phyloP scores from a whole-genome alignment of 2,888 invertebrate genomes.

The Altica lythri region DNA sequence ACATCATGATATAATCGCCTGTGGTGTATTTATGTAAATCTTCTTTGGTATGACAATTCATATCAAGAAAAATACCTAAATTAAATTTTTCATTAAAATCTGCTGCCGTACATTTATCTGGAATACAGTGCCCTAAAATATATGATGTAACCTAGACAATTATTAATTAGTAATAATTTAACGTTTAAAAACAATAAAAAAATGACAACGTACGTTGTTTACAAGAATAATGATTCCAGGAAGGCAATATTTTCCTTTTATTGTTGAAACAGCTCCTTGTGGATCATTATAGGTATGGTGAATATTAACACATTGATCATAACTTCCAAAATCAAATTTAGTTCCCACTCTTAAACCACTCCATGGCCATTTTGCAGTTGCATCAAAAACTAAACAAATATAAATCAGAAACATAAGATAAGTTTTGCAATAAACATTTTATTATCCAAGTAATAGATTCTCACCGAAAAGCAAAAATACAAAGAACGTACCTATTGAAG shows the following conservation, averaged over 20 bases:
- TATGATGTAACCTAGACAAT: no score
- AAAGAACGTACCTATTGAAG: no score
- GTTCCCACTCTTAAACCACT: conserved; percentile 27
- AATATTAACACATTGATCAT: conserved; percentile 41
- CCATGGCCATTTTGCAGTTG: conserved; percentile 41
- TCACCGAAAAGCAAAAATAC: no score
- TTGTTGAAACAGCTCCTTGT: neutral
- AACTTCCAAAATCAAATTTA: conserved; percentile 40
- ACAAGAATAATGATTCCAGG: conserved; percentile 24
- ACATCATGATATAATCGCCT: conserved; percentile 32
- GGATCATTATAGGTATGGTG: conserved; percentile 25
- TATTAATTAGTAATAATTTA: no score
- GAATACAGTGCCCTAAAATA: conserved; percentile 38
- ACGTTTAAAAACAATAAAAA: conserved; percentile 22
- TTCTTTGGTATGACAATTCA: conserved; percentile 35
- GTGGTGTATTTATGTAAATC: conserved; percentile 27
- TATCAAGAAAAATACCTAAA: conserved; percentile 23
- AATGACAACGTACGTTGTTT: no score
- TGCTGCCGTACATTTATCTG: conserved; percentile 47
- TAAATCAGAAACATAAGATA: no score
- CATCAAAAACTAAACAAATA: conserved; percentile 40
- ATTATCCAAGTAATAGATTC: no score
- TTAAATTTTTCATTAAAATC: conserved; percentile 23
- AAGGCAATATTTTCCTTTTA: conserved; percentile 36
- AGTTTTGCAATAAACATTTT: no score